Percentiles rank a stretch among this genome's conserved stretches.
These are phyloP conservation scores for Zaprionus lineosus DNA, from an alignment of 2,888 invertebrate species.

Conservation along the genomic window DNA sequence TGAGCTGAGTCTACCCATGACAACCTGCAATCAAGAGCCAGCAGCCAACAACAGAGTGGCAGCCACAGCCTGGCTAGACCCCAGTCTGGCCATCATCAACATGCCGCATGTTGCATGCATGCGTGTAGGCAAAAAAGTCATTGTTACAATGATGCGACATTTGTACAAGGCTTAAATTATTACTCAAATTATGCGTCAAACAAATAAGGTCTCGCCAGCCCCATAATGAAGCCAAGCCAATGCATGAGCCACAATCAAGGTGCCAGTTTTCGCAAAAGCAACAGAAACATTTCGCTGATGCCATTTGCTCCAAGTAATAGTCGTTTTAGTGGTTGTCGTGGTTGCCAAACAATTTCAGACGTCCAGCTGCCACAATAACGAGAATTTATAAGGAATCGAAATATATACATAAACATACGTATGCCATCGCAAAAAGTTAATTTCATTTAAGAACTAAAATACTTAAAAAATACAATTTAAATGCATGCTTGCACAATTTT, in stretches of 20 bases:
- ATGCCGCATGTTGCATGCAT: constrained; percentile 40
- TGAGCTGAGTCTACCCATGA: constrained; percentile 56
- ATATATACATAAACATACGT: too few relatives aligned
- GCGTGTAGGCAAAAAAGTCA: constrained; percentile 41
- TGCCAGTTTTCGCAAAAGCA: constrained; percentile 39
- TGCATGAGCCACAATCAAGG: constrained; percentile 58
- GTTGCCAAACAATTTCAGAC: constrained; percentile 11
- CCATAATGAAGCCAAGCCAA: constrained; percentile 67
- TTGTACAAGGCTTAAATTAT: constrained; percentile 59
- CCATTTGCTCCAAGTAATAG: constrained; percentile 69
- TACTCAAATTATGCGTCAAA: constrained; percentile 75
- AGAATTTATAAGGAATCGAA: too few relatives aligned
- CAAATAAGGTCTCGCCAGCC: constrained; percentile 70
- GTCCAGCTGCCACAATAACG: too few relatives aligned
- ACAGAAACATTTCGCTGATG: constrained; percentile 41
- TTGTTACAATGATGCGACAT: constrained; percentile 59
- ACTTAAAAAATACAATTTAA: too few relatives aligned
- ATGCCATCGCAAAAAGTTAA: too few relatives aligned
- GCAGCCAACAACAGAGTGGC: constrained; percentile 27
- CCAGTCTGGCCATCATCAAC: constrained; percentile 29
- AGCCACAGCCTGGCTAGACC: constrained; percentile 10
- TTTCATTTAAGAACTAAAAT: too few relatives aligned
- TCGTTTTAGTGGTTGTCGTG: constrained; percentile 34
- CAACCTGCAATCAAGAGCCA: constrained; percentile 76
- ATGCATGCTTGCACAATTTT: background rate